Evolutionary conservation across 2,797 vertebrate genomes (phyloP).

Genomic region (Oreonectes daqikongensis): DNA sequence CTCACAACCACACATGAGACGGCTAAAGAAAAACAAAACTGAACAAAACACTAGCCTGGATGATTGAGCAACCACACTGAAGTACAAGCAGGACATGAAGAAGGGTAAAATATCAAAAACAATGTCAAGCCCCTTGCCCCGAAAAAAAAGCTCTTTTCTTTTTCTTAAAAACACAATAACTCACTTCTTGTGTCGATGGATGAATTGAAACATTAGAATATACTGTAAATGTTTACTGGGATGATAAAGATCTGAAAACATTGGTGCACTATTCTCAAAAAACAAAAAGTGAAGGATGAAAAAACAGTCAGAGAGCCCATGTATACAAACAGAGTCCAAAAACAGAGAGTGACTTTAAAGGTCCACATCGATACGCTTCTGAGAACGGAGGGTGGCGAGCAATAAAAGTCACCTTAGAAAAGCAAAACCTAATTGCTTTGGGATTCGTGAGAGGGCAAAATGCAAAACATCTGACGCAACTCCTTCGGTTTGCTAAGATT

Average conservation of each 20-base stretch:
- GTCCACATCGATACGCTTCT: background rate
- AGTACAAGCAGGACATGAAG: constrained; percentile 59
- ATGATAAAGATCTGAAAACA: constrained; percentile 22
- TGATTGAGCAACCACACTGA: constrained; percentile 59
- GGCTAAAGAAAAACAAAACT: background rate
- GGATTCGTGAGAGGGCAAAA: background rate
- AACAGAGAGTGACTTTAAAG: constrained; percentile 3
- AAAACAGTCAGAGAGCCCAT: constrained; percentile 51
- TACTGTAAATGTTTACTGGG: constrained; percentile 22
- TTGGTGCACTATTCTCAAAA: constrained; percentile 8
- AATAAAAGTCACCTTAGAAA: background rate
- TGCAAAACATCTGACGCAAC: background rate
- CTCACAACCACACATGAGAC: constrained; percentile 26
- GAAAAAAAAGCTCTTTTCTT: constrained; percentile 51
- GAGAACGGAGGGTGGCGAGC: background rate
- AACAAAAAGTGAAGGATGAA: constrained; percentile 4
- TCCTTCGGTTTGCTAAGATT: background rate
- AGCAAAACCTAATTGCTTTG: background rate
- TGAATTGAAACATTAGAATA: constrained; percentile 25
- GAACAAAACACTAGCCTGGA: constrained; percentile 60
- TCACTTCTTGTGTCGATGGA: constrained; percentile 54
- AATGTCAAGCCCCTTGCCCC: constrained; percentile 54
- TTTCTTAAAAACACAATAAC: constrained; percentile 52
- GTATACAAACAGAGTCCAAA: constrained; percentile 6
- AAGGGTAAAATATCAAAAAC: constrained; percentile 59